Percentiles rank a stretch among this genome's conserved stretches.
phyloP scores from a whole-genome alignment of 2,113 vertebrate genomes.

The Otocyon megalotis region DNA sequence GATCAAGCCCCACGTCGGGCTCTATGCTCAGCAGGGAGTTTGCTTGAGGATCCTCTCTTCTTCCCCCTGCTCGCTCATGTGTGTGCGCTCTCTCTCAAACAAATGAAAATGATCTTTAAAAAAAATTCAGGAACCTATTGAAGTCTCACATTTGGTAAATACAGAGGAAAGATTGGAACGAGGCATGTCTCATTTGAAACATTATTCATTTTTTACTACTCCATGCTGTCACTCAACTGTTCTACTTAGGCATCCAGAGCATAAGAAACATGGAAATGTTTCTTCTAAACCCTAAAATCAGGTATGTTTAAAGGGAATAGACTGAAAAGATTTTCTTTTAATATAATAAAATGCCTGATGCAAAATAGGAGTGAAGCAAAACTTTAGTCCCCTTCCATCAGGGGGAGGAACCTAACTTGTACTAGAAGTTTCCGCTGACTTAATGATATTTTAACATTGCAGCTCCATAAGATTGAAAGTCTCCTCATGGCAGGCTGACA shows the following conservation, averaged over 20 bases:
- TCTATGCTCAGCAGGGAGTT: not conserved
- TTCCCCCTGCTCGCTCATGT: not conserved
- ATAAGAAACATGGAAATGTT: not conserved
- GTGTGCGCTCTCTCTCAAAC: not conserved
- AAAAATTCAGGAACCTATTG: not conserved
- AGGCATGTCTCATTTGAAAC: not conserved
- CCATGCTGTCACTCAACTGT: not conserved
- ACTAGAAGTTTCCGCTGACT: not conserved
- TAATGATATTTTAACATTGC: not conserved
- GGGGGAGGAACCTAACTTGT: not conserved
- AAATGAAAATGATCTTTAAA: not conserved
- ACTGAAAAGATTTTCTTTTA: slow-evolving; percentile 18
- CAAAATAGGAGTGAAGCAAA: not conserved
- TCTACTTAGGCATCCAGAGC: not conserved
- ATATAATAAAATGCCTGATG: not conserved
- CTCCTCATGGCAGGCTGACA: not conserved
- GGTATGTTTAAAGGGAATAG: not conserved
- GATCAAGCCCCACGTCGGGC: not conserved
- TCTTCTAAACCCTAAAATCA: slow-evolving; percentile 19
- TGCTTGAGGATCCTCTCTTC: not conserved
- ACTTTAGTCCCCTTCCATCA: not conserved
- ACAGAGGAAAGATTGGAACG: not conserved
- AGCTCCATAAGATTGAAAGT: not conserved
- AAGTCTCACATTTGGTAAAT: not conserved
- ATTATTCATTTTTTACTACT: not conserved